These are phyloP conservation scores for Lucilia sericata DNA, from an alignment of 1,140 invertebrate species.

Conservation along the genomic window DNA sequence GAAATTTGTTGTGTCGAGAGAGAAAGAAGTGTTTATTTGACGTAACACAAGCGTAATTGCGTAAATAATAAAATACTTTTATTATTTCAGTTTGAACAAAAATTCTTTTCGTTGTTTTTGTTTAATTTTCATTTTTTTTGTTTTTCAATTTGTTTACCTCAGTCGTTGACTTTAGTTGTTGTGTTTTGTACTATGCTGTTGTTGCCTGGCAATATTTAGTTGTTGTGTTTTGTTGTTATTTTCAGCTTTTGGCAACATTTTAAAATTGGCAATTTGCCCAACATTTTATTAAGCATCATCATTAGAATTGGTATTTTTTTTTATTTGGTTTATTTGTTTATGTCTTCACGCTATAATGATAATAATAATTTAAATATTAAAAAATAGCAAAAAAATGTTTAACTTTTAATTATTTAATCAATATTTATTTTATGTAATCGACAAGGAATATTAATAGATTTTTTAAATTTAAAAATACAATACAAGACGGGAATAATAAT, in stretches of 20 bases:
- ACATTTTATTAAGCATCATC: not conserved
- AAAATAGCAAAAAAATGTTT: not conserved
- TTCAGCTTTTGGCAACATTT: not conserved
- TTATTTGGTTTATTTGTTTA: not conserved
- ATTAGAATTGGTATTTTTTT: not conserved
- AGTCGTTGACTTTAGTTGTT: slow-evolving; percentile 14
- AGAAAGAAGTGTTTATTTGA: not conserved
- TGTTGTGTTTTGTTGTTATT: not conserved
- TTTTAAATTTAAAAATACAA: not conserved
- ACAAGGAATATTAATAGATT: not conserved
- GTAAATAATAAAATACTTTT: slow-evolving; percentile 1
- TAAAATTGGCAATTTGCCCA: not conserved
- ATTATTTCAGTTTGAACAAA: not conserved
- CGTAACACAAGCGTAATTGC: not conserved
- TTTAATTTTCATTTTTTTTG: not conserved
- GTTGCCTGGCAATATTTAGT: not conserved
- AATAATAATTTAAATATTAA: not conserved
- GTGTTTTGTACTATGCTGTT: not conserved
- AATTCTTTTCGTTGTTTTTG: not conserved
- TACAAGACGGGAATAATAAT: too few relatives aligned
- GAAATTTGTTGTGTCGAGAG: not conserved
- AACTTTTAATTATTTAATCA: not conserved
- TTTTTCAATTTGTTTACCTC: not conserved
- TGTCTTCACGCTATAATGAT: not conserved
- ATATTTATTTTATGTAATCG: slow-evolving; percentile 9